These are phyloP conservation scores for Ibycter americanus DNA, from an alignment of 2,797 vertebrate species.

Conservation along the genomic window DNA sequence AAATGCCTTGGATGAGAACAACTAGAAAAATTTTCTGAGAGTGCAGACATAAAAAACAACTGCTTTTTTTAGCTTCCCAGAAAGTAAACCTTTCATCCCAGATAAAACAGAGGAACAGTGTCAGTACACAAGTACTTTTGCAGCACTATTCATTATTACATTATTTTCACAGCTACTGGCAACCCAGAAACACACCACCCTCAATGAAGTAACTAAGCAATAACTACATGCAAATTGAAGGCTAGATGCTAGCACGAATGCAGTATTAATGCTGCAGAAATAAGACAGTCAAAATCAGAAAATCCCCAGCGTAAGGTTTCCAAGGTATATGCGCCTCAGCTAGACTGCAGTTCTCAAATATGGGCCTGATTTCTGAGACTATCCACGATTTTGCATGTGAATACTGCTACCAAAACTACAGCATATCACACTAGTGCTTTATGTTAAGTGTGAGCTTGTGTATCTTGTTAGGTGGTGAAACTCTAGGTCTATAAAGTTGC, in stretches of 20 bases:
- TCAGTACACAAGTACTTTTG: slow-evolving; percentile 15
- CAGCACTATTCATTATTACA: not conserved
- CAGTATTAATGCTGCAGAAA: not conserved
- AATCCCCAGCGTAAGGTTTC: not conserved
- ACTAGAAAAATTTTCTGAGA: not conserved
- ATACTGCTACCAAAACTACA: not conserved
- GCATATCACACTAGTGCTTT: not conserved
- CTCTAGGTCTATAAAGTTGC: not conserved
- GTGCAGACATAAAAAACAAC: not conserved
- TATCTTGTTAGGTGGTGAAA: not conserved
- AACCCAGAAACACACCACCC: not conserved
- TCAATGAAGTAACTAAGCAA: not conserved
- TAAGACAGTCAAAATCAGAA: not conserved
- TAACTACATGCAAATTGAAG: not conserved
- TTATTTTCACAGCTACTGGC: not conserved
- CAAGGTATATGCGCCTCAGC: not conserved
- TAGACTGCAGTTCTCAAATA: not conserved
- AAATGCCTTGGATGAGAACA: not conserved
- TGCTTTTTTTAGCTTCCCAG: not conserved
- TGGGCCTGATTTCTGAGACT: not conserved
- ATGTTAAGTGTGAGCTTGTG: not conserved
- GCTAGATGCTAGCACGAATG: not conserved
- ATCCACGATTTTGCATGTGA: not conserved
- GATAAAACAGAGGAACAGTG: slow-evolving; percentile 1
- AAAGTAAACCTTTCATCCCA: slow-evolving; percentile 17